These are phyloP conservation scores for rat (Rattus norvegicus) DNA, from an alignment of 2,113 vertebrate genomes.

Conservation along the genomic window DNA sequence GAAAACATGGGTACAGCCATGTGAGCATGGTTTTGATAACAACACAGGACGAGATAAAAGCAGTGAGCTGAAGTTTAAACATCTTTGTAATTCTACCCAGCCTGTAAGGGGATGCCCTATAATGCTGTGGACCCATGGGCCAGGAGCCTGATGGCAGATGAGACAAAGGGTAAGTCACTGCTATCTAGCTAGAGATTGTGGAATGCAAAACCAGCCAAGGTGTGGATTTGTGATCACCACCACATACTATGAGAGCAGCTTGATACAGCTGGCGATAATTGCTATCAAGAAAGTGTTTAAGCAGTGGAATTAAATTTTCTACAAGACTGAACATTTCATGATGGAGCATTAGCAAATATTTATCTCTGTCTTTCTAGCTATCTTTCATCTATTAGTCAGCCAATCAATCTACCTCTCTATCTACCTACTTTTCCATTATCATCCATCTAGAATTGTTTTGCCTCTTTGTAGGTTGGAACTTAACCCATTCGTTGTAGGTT, in stretches of 20 bases:
- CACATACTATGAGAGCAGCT: background rate
- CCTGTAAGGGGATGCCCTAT: background rate
- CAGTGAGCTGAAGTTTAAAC: background rate
- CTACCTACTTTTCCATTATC: background rate
- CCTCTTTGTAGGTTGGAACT: background rate
- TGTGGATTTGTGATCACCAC: background rate
- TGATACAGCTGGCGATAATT: background rate
- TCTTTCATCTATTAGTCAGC: no score
- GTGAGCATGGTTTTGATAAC: background rate
- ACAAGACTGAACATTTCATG: background rate
- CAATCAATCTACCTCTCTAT: background rate
- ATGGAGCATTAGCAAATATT: background rate
- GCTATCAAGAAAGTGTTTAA: background rate
- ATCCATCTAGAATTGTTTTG: constrained; percentile 4
- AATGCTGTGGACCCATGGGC: no score
- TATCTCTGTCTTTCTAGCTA: background rate
- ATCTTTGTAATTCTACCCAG: background rate
- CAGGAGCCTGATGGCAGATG: background rate
- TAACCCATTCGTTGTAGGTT: background rate
- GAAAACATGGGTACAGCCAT: background rate
- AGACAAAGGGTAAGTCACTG: background rate
- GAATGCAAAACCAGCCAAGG: background rate
- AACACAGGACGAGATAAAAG: background rate
- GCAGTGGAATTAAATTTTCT: background rate
- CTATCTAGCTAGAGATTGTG: background rate